A percentile compares a stretch with the other conserved stretches of the same genome.
phyloP scores from a whole-genome alignment of 2,888 invertebrate species.

The Tetropium fuscum region DNA sequence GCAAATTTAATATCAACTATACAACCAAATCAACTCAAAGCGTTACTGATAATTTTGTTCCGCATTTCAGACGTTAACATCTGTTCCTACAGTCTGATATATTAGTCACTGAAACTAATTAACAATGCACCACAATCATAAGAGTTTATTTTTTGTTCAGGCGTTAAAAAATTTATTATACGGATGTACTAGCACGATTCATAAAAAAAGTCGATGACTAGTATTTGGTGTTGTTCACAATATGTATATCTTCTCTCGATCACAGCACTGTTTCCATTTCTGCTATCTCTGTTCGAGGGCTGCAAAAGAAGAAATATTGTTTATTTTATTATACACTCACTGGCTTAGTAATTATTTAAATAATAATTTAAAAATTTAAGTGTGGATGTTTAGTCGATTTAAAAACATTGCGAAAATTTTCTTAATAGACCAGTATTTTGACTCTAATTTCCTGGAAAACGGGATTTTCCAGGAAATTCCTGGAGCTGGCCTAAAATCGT shows the following conservation, averaged over 20 bases:
- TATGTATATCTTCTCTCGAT: constrained; percentile 59
- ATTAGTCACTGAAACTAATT: constrained; percentile 54
- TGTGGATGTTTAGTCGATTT: too few species aligned
- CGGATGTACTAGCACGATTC: constrained; percentile 23
- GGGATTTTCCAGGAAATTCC: too few species aligned
- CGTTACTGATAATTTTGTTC: constrained; percentile 15
- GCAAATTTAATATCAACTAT: neutral
- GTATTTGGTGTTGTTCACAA: constrained; percentile 42
- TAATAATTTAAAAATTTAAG: too few species aligned
- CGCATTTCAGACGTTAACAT: constrained; percentile 8
- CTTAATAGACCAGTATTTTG: too few species aligned
- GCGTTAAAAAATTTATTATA: constrained; percentile 44
- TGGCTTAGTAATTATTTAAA: too few species aligned
- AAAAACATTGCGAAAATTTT: too few species aligned
- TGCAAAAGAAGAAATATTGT: constrained; percentile 62
- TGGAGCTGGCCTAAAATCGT: too few species aligned
- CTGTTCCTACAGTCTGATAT: constrained; percentile 18
- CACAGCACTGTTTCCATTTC: constrained; percentile 96
- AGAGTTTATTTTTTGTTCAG: constrained; percentile 56
- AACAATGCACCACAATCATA: constrained; percentile 65
- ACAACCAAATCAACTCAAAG: constrained; percentile 6
- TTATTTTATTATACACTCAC: too few species aligned
- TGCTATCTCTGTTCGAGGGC: constrained; percentile 76
- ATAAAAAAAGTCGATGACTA: constrained; percentile 25
- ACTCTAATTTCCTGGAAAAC: too few species aligned